Conservation (phyloP, 2,888 invertebrate species). For the Meiosimyza decipiens region DNA sequence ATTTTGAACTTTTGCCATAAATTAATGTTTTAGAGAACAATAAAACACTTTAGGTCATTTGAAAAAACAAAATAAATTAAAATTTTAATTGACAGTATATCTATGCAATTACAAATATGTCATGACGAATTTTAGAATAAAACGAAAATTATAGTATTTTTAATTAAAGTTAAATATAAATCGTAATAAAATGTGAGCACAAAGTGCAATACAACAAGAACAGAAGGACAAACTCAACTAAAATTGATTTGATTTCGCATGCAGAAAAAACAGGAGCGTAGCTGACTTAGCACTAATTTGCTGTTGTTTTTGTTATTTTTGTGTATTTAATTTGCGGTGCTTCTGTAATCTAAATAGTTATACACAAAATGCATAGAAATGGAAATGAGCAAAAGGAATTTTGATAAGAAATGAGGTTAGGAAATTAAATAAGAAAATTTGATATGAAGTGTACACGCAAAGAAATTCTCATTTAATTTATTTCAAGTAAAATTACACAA, state of each 20-base stretch:
- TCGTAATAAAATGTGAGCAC: constrained; percentile 1
- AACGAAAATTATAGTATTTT: not conserved
- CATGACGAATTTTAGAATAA: not conserved
- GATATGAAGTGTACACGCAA: not conserved
- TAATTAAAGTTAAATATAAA: not conserved
- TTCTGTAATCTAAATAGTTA: constrained; percentile 7
- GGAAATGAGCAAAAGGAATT: not conserved
- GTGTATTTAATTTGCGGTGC: constrained; percentile 1
- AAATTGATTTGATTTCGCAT: constrained; percentile 19
- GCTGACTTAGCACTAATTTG: not conserved
- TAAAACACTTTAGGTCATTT: not conserved
- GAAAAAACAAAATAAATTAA: not conserved
- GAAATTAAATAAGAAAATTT: not conserved
- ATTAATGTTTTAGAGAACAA: not conserved
- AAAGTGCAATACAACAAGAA: not conserved
- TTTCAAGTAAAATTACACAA: too few relatives aligned
- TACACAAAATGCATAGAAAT: not conserved
- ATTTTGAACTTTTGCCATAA: not conserved
- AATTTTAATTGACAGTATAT: not conserved
- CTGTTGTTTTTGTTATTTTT: not conserved
- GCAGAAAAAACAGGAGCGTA: not conserved
- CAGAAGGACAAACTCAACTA: constrained; percentile 12
- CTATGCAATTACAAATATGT: not conserved
- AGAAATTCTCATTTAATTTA: not conserved
- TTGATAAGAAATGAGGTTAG: not conserved